Base-by-base conservation (phyloP, 1,140 invertebrate genomes). In the Ceratosolen fusciceps region DNA sequence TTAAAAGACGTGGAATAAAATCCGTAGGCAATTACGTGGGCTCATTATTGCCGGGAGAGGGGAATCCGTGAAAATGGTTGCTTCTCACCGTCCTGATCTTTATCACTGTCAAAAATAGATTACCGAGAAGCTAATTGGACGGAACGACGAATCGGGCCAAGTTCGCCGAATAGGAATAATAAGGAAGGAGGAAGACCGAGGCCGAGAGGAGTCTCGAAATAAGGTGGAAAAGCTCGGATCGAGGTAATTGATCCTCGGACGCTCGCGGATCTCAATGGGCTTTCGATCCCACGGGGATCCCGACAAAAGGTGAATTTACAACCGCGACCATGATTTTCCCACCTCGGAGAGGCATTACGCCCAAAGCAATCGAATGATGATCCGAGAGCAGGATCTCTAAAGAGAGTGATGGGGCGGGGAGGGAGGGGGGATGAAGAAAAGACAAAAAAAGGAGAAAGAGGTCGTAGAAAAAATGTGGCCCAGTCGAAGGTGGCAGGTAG, bases 251-350 rank as follows among this genome's bases (percentile, higher is more conserved):
- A 43, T 26, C 34, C n/a, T n/a, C n/a, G 2, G 71, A 10, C 14
- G 24, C 26, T 10, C 68, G n/a, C 10, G 5, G 62, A 24, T 31
- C 24, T 60, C 56, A 62, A 74, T 62, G 14, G 26, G 2, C 0
- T 16, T 49, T 21, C 1, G 19, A 67, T 67, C 16, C 10, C 1
- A 31, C 21, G 10, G 9, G 10, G 19, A 29, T 31, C 24, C 5
- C 8, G 70, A 72, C 8, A 34, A 56, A 26, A 52, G 47, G 43
- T 12, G 31, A 56, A 56, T 54, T 34, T 56, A 52, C 49, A 56
- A 73, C 37, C 31, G 34, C 19, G 26, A 34, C 62, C 72, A 62
- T 74, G 62, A 74, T 74, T 60, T 74, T 74, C n/a, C 3, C 49
- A 21, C 68, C 12, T n/a, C 14, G 29, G 10, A 29, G 14, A 60